These are phyloP conservation scores for Cinara cedri DNA, from an alignment of 2,888 invertebrate genomes.

Conservation along the genomic window DNA sequence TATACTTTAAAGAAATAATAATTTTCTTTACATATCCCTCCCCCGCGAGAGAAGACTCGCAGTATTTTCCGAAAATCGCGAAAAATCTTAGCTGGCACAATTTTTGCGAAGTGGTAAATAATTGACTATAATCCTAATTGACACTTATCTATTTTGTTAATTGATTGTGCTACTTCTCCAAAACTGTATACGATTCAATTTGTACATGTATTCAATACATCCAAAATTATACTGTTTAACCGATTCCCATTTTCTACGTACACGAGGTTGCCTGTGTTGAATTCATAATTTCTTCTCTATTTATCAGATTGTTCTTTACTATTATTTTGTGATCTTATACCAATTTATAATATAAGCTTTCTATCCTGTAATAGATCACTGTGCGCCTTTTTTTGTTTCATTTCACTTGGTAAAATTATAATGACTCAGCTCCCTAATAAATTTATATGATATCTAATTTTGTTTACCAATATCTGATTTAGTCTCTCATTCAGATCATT, in stretches of 20 bases:
- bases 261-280: slow-evolving; percentile 19
- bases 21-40: no score
- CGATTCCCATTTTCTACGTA: slow-evolving; percentile 18
- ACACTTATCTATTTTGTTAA: not conserved
- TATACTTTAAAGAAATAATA: no score
- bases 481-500: slow-evolving; percentile 59
- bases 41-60: no score
- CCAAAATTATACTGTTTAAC: slow-evolving; percentile 1
- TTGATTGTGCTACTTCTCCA: not conserved
- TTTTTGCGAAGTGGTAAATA: not conserved
- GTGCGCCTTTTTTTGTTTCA: slow-evolving; percentile 32
- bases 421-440: slow-evolving; percentile 57
- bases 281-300: slow-evolving; percentile 5
- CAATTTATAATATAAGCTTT: slow-evolving; percentile 51
- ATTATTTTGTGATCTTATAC: slow-evolving; percentile 43
- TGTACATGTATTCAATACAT: slow-evolving; percentile 2
- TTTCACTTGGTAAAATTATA: slow-evolving; percentile 46
- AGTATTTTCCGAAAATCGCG: no score
- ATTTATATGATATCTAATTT: slow-evolving; percentile 59
- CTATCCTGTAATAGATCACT: slow-evolving; percentile 54
- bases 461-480: slow-evolving; percentile 59
- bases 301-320: slow-evolving; percentile 47
- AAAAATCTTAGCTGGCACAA: no score
- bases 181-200: not conserved
- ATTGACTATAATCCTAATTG: not conserved